Evolutionary conservation across 2,888 invertebrate genomes (phyloP).

Genomic region (Pammene fasciana): DNA sequence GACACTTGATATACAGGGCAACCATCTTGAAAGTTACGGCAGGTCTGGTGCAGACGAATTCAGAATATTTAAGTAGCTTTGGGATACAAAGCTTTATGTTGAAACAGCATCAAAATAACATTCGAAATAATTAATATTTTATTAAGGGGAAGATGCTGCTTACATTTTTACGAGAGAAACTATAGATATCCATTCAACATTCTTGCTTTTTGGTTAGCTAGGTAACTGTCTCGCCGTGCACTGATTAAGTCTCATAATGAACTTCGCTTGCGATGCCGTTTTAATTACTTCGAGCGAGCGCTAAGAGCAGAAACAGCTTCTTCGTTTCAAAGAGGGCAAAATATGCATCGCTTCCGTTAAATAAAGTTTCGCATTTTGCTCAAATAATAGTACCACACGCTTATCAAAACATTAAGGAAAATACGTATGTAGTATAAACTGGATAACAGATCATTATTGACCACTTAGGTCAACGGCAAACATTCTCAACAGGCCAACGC

Average conservation of each 20-base stretch:
- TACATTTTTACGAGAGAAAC: conserved; percentile 61
- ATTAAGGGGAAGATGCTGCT: conserved; percentile 43
- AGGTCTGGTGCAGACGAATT: conserved; percentile 26
- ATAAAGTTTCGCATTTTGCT: conserved; percentile 49
- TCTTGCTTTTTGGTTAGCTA: conserved; percentile 60
- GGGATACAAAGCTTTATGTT: neutral
- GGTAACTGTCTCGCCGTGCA: conserved; percentile 72
- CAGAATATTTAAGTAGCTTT: conserved; percentile 3
- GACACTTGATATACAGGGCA: conserved; percentile 31
- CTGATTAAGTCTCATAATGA: conserved; percentile 75
- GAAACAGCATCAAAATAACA: conserved; percentile 4
- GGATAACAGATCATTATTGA: conserved; percentile 81
- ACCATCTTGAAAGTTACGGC: conserved; percentile 26
- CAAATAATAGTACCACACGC: conserved; percentile 50
- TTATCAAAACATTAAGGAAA: conserved; percentile 65
- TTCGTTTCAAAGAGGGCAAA: conserved; percentile 50
- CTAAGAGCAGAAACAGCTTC: conserved; percentile 48
- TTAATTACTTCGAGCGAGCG: conserved; percentile 65
- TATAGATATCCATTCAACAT: conserved; percentile 55
- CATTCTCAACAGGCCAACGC: conserved; percentile 81
- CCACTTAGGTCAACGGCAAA: conserved; percentile 80
- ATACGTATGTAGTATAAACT: conserved; percentile 66
- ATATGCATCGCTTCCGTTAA: conserved; percentile 46
- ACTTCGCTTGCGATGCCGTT: conserved; percentile 70
- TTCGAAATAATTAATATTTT: conserved; percentile 17